phyloP scores from a whole-genome alignment of 92 coral and sea anemone species.

The Umimayanthus chanpuru region DNA sequence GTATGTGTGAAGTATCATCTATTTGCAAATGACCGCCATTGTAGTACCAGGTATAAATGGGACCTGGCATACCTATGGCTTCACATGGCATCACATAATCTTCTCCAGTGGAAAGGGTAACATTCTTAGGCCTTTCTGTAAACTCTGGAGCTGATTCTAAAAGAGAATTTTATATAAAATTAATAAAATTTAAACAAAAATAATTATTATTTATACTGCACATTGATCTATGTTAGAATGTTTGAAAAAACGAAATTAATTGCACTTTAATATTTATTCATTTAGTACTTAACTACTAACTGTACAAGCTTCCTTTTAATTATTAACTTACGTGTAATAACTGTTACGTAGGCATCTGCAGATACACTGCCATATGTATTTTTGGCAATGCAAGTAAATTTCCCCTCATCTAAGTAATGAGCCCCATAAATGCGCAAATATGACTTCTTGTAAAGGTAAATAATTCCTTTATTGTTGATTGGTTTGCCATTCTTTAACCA shows the following conservation, averaged over 20 bases:
- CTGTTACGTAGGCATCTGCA: slow-evolving; percentile 63
- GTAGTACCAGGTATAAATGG: slow-evolving; percentile 69
- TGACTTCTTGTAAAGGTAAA: slow-evolving; percentile 1
- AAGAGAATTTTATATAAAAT: not conserved
- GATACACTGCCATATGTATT: slow-evolving; percentile 61
- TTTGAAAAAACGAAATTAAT: no score
- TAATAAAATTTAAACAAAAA: no score
- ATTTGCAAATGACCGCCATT: slow-evolving; percentile 16
- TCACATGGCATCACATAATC: slow-evolving; percentile 60
- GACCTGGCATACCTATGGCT: slow-evolving; percentile 75
- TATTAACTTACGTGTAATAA: slow-evolving; percentile 53
- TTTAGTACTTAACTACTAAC: no score
- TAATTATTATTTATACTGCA: no score
- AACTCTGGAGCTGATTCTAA: slow-evolving; percentile 61
- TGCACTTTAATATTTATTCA: no score
- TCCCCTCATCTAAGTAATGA: slow-evolving; percentile 64
- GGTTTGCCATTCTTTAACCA: slow-evolving; percentile 68
- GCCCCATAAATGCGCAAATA: slow-evolving; percentile 46
- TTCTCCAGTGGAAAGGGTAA: slow-evolving; percentile 63
- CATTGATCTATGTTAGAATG: no score
- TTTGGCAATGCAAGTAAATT: slow-evolving; percentile 68
- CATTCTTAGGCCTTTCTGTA: slow-evolving; percentile 57
- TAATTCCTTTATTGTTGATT: not conserved
- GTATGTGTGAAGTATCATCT: slow-evolving; percentile 9
- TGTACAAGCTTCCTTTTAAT: no score